Percentiles rank a stretch among this genome's conserved stretches.
These are phyloP conservation scores for Hydrocynus forskahlii DNA, from an alignment of 2,797 vertebrate species.

Conservation along the genomic window DNA sequence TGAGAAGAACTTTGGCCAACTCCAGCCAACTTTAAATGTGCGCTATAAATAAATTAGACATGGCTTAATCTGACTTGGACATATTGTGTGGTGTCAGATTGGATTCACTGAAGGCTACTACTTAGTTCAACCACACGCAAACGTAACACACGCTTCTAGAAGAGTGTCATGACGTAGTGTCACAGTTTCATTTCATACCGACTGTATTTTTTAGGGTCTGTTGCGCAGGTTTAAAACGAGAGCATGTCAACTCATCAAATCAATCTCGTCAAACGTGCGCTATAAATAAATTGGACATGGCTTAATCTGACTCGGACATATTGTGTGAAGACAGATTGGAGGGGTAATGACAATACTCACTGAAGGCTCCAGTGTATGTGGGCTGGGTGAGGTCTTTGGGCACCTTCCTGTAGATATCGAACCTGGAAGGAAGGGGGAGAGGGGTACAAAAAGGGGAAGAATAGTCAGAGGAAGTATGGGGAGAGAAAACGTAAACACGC, in stretches of 20 bases:
- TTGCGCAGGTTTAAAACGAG: background rate
- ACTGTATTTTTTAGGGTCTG: background rate
- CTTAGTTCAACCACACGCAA: constrained; percentile 11
- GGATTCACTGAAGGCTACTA: constrained; percentile 92
- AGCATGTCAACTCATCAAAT: background rate
- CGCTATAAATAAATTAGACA: background rate
- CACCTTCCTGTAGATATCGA: constrained; percentile 99
- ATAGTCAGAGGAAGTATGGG: constrained; percentile 41
- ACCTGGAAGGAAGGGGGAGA: constrained; percentile 75
- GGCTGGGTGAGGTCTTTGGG: constrained; percentile 99
- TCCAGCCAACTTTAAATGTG: background rate
- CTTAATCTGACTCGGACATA: background rate
- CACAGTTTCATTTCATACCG: constrained; percentile 2
- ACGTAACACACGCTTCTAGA: constrained; percentile 55
- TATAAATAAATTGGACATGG: background rate
- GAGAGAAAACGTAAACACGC: constrained; percentile 65
- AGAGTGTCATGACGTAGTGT: constrained; percentile 48
- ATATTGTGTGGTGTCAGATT: constrained; percentile 49
- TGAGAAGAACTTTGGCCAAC: too few relatives aligned
- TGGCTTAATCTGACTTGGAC: background rate
- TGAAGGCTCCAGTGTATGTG: constrained; percentile 97
- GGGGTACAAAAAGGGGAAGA: constrained; percentile 49
- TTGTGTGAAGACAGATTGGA: constrained; percentile 48
- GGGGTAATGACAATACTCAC: constrained; percentile 82
- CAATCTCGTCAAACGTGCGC: background rate